Base-by-base conservation (phyloP, 2,888 invertebrate species). In the Tanypteryx hageni region DNA sequence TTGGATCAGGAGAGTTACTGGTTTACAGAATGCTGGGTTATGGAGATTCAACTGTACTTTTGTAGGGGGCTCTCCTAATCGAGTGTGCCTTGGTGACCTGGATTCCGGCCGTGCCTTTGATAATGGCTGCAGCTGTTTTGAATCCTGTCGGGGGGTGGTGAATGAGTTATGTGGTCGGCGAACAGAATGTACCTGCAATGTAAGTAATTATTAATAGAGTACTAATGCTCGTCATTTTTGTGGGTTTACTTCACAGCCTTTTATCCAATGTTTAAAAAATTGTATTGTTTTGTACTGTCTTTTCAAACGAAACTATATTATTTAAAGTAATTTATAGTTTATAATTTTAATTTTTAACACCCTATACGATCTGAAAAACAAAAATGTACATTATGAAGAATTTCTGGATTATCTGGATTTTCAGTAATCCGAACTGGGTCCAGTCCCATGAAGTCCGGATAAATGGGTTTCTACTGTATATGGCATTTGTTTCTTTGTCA, bases 81-180 rank as follows among this genome's bases (percentile, higher is more conserved):
- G 97, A 94, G 95, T 97, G 93, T 97, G 97, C 94, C 96, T 99
- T 92, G 99, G 99, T 92, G 99, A 99, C 95, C 95, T 99, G 94
- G 97, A 98, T 92, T 98, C 99, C 22, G 99, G 99, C 81, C 97
- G 98, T 94, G 99, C 99, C 58, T 99, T 99, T 95, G 99, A 99
- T 95, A 99, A 97, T 95, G 99, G 99, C 93, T 99, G 99, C 96
- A 96, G 97, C 93, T 99, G 99, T 95, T 98, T 98, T 94, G 97
- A 97, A 94, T 98, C 98, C 94, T 98, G 98, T 94, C 96, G 97
- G 94, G 97, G 97, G 93, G 96, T 97, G 93, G 97, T 97, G 93
- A 98, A 97, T 94, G 97, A 97, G 94, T 96, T 98, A 93, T 96
- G 97, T 93, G 98, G 98, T 92, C 96, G 97, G 94, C 96, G 97